Conservation (phyloP, 2,797 vertebrate species). For the Myotis pilosus region DNA sequence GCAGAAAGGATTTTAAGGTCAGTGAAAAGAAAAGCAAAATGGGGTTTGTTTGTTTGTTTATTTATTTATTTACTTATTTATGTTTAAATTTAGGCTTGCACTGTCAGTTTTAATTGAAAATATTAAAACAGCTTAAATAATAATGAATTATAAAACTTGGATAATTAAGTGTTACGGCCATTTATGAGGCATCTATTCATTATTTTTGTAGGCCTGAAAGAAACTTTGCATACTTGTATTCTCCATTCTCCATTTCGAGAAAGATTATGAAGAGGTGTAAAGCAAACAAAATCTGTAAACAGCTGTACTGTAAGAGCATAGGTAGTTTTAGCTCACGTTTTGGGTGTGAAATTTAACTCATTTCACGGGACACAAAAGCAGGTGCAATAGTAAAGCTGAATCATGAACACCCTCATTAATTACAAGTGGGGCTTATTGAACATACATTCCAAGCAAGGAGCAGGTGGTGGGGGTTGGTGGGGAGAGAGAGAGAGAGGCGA, state of each 20-base stretch:
- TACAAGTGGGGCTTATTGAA: not conserved
- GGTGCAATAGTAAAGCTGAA: constrained; percentile 40
- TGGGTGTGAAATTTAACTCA: constrained; percentile 49
- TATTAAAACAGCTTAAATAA: constrained; percentile 16
- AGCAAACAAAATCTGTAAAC: constrained; percentile 10
- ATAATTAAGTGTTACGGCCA: constrained; percentile 27
- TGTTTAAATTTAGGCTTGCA: not conserved
- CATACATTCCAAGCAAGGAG: too few species aligned
- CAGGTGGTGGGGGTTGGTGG: too few species aligned
- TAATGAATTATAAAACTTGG: constrained; percentile 48
- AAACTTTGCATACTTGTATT: constrained; percentile 53
- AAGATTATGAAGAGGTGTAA: constrained; percentile 45
- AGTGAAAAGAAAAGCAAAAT: too few species aligned
- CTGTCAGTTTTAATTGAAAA: constrained; percentile 60
- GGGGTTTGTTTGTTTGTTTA: too few species aligned
- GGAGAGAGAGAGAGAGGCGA: too few species aligned
- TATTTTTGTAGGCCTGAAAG: constrained; percentile 51
- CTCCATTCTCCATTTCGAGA: constrained; percentile 43
- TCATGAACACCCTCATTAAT: constrained; percentile 45
- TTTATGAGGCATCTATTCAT: constrained; percentile 54
- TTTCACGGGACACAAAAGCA: constrained; percentile 61
- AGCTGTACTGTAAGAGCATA: constrained; percentile 10
- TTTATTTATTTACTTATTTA: too few species aligned
- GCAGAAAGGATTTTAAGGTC: too few species aligned
- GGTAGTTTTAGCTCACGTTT: constrained; percentile 47